Evolutionary conservation across 1,140 invertebrate species (phyloP), one percentile per base, ranked within the genome.

Genomic region (Macrosteles quadrilineatus): DNA sequence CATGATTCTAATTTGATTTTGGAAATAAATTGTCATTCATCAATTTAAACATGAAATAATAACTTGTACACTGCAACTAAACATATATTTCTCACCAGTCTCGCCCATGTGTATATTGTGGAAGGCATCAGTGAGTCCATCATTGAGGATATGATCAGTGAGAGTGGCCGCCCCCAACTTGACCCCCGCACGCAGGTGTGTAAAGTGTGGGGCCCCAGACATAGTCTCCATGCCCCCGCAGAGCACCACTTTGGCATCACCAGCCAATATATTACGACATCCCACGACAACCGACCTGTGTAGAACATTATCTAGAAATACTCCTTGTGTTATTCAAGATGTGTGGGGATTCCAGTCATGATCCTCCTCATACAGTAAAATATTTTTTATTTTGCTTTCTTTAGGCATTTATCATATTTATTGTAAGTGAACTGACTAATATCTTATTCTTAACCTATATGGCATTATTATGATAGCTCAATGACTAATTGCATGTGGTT

Each of bases 211-310:
- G 3, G 92, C 86, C 78, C 87, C 83, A 71, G 89, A 92, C 94
- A 96, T 96, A 74, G 80, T 91, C 82, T 96, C 94, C 82, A 93
- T 91, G 0, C 94, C 94, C 32, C 93, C 93, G 76, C 89, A 89
- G 45, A 96, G 84, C 2, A 95, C 86, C 65, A 95, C 82, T 21
- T 86, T 80, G 36, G 86, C 83, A 77, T 94, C 91, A 1, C 88
- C 91, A 69, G 80, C 78, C 74, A 85, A 84, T 69, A 96, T 91
- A 11, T 91, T 85, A 76, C 91, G 86, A 73, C 85, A 88, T 47
- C 85, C 93, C 73, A 88, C 78, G 12, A 81, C 81, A 29, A 95
- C 87, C 66, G 91, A 83, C 77, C 90, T 92, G 67, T 62, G 81
- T 77, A 68, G 66, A 40, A 50, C 31, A 53, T 43, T 9, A 11